Conservation (phyloP, 2,888 invertebrate species). For the Smittia aterrima region DNA sequence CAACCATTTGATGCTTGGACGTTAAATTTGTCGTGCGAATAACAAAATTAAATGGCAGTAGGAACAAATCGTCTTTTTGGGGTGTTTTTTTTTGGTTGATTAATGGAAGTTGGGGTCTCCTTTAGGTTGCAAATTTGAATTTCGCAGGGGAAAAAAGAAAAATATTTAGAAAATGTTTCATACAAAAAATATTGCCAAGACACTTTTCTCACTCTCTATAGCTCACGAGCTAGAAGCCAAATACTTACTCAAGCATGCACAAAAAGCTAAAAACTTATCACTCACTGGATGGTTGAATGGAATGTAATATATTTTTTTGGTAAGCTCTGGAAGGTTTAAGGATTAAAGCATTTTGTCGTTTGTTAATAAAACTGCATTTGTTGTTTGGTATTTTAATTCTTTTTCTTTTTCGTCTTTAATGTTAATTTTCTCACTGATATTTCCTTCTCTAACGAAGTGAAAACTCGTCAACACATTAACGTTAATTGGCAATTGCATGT, state of each 20-base stretch:
- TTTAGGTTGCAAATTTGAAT: not conserved
- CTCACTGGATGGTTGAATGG: not conserved
- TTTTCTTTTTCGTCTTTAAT: not conserved
- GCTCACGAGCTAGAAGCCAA: not conserved
- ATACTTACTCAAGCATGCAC: not conserved
- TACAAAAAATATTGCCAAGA: not conserved
- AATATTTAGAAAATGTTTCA: not conserved
- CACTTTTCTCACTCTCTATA: no score
- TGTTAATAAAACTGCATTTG: conserved; percentile 9
- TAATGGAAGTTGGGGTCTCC: conserved; percentile 37
- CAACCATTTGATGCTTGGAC: conserved; percentile 1
- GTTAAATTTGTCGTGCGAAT: not conserved
- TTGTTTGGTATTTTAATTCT: not conserved
- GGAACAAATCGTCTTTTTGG: conserved; percentile 12
- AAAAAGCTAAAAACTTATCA: not conserved
- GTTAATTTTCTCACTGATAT: not conserved
- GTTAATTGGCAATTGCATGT: not conserved
- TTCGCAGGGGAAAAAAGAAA: not conserved
- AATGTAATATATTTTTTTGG: no score
- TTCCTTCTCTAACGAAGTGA: not conserved
- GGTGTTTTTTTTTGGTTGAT: not conserved
- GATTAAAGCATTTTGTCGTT: not conserved
- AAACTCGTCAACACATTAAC: not conserved
- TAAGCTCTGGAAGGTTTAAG: not conserved
- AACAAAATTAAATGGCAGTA: conserved; percentile 29